Percentiles rank a stretch among this genome's conserved stretches.
These are phyloP conservation scores for Orthonevra nobilis DNA, from an alignment of 2,888 invertebrate species.

Conservation along the genomic window DNA sequence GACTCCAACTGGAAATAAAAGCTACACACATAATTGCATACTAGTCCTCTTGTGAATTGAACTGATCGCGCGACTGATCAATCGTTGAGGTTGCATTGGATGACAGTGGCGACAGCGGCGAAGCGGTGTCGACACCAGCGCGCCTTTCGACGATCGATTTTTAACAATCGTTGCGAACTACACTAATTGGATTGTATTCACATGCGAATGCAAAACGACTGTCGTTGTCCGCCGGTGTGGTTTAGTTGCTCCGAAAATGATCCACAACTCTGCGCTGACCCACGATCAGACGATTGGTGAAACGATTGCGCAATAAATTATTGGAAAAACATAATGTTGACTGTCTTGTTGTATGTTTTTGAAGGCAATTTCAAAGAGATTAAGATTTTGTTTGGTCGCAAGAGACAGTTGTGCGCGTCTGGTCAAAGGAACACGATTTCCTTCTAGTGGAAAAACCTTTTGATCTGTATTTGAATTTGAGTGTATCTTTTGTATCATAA, in stretches of 20 bases:
- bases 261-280: conserved; percentile 14
- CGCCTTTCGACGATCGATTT: conserved; percentile 40
- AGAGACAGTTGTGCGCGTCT: conserved; percentile 3
- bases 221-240: not conserved
- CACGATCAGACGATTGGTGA: conserved; percentile 55
- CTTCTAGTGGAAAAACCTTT: conserved; percentile 24
- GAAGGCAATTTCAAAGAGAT: conserved; percentile 51
- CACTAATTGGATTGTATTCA: conserved; percentile 69
- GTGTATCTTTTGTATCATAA: not conserved
- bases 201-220: conserved; percentile 63
- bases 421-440: not conserved
- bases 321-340: conserved; percentile 46
- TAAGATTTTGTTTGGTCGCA: conserved; percentile 36
- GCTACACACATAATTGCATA: not conserved
- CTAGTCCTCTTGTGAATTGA: conserved; percentile 39
- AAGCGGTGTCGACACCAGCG: too few species aligned
- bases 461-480: conserved; percentile 36
- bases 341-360: conserved; percentile 59
- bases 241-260: conserved; percentile 38
- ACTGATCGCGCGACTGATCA: conserved; percentile 33
- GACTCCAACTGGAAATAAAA: not conserved
- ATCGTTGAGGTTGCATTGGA: conserved; percentile 24
- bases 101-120: too few species aligned
- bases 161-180: conserved; percentile 69
- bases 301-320: conserved; percentile 66